A percentile compares a stretch with the other conserved stretches of the same genome.
phyloP scores from a whole-genome alignment of 2,113 vertebrate species.

The Etia nguti region DNA sequence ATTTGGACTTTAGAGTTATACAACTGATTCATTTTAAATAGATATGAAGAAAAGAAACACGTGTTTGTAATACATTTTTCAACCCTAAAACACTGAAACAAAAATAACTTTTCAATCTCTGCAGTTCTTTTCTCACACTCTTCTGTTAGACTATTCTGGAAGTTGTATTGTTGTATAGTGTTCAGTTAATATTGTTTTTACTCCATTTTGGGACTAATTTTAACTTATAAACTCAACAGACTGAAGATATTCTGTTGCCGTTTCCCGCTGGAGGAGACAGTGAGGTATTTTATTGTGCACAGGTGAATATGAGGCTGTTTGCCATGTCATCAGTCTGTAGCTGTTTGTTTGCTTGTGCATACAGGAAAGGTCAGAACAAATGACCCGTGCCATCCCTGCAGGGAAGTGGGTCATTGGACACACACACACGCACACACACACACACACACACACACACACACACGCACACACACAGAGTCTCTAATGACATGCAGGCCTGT shows the following conservation, averaged over 20 bases:
- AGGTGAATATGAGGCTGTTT: constrained; percentile 3
- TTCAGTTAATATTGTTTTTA: background rate
- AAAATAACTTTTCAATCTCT: background rate
- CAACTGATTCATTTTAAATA: background rate
- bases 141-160: background rate
- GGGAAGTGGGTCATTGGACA: constrained; percentile 1
- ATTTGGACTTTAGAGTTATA: background rate
- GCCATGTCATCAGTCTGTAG: constrained; percentile 13
- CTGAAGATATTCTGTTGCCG: background rate
- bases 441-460: background rate
- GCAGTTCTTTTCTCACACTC: background rate
- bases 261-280: background rate
- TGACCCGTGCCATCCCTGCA: constrained; percentile 13
- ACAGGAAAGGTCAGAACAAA: constrained; percentile 35
- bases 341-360: constrained; percentile 21
- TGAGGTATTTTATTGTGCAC: background rate
- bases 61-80: background rate
- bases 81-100: background rate
- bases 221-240: background rate
- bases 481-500: background rate
- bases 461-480: background rate
- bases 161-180: background rate
- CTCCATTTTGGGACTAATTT: background rate
- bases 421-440: background rate
- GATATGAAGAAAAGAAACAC: background rate